A percentile compares a stretch with the other conserved stretches of the same genome.
phyloP scores from a whole-genome alignment of 2,797 vertebrate genomes.

The Gymnoscopelus microlampas region DNA sequence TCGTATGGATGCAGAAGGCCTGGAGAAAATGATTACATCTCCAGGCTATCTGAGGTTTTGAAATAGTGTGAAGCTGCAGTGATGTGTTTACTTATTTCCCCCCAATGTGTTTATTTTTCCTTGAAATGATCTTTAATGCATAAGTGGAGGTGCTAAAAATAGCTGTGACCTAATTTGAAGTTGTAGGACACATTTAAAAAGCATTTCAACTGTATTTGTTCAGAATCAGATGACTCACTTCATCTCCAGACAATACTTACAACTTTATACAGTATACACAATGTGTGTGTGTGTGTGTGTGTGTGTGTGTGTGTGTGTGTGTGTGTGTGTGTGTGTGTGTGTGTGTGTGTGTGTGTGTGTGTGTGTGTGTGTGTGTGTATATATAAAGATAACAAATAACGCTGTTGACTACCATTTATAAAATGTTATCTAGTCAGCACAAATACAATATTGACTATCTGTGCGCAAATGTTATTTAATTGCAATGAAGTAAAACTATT shows the following conservation, averaged over 20 bases:
- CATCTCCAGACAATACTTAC: slow-evolving; percentile 1
- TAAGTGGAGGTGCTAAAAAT: slow-evolving; percentile 67
- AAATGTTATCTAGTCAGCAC: no score
- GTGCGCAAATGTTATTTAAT: neutral
- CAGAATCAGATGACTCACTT: slow-evolving; percentile 38
- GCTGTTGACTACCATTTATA: no score
- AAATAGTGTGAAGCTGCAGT: no score
- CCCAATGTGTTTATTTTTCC: slow-evolving; percentile 19
- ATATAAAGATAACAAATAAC: no score
- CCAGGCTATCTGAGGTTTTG: no score
- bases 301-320: no score
- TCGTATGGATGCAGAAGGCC: no score
- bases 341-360: neutral
- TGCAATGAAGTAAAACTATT: slow-evolving; percentile 24
- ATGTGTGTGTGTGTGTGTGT: no score
- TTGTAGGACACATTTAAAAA: slow-evolving; percentile 58
- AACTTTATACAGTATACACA: no score
- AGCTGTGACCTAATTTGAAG: slow-evolving; percentile 68
- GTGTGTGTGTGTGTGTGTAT: neutral
- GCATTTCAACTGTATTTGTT: slow-evolving; percentile 62
- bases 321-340: no score
- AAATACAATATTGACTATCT: neutral
- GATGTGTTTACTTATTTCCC: neutral
- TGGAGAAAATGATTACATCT: no score
- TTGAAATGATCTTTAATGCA: slow-evolving; percentile 68